Evolutionary conservation across 2,888 invertebrate species (phyloP), one percentile per base, ranked within the genome.

Genomic region (Nycteola revayana): DNA sequence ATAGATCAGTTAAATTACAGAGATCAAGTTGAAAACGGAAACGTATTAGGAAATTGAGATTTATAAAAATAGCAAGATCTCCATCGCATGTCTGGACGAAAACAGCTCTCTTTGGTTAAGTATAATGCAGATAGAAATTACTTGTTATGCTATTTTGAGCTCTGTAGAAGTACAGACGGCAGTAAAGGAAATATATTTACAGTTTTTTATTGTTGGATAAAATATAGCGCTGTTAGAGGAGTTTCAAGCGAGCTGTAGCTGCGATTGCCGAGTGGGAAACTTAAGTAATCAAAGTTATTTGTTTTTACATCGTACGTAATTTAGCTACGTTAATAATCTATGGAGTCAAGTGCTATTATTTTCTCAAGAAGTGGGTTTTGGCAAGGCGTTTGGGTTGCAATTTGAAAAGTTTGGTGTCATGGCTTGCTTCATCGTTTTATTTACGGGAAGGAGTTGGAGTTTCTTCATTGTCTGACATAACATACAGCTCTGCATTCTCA

Each of bases 271-370:
- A 44, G 39, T 11, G 30, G 23, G 11, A 36, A 54, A 54, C 39
- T 55, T 55, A 9, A 38, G 33, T 24, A 38, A 49, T 55, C 52
- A 52, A 55, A 49, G 34, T 55, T 55, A 46, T 45, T 55, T 51
- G 48, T 43, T 54, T 53, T 38, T 49, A 29, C 33, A 36, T 21
- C 42, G 47, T 39, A 43, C 28, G 10, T 39, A 42, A 47, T 5
- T 32, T 42, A 42, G 42, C 44, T 42, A 27, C 42, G 51, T 36
- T 44, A 48, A 42, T 45, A 48, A 46, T 31, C 34, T 33, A 36
- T 38, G 36, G 39, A 44, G 28, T 45, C 33, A 48, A 51, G 51
- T 48, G 39, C 31, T 35, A 35, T 34, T 49, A 45, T 48, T 48
- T 53, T 44, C 40, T 33, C 25, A 40, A 37, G 32, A 44, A 54